Conservation (phyloP, 64 coral and sea anemone species). For the Montipora cactus region DNA sequence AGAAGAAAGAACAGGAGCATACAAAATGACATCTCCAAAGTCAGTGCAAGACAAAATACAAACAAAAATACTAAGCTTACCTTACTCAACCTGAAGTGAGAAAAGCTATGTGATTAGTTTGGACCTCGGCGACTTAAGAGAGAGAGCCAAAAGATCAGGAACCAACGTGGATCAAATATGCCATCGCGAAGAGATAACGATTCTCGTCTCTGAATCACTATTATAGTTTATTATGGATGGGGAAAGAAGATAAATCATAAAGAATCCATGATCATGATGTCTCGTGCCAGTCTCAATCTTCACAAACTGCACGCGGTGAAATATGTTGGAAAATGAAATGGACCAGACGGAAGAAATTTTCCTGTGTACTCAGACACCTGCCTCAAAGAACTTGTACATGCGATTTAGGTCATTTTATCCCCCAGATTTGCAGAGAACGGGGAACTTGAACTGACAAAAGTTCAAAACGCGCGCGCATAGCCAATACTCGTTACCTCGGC, state of each 20-base stretch:
- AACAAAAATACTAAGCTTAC: not conserved
- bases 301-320: too few relatives aligned
- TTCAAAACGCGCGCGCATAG: too few relatives aligned
- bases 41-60: slow-evolving; percentile 5
- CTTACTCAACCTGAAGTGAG: slow-evolving; percentile 6
- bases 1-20: not conserved
- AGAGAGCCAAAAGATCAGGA: not conserved
- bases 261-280: not conserved
- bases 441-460: too few relatives aligned
- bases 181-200: not conserved
- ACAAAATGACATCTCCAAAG: slow-evolving; percentile 26
- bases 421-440: too few relatives aligned
- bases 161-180: not conserved
- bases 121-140: not conserved
- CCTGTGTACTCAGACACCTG: too few relatives aligned
- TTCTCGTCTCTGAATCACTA: not conserved
- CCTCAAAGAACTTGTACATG: too few relatives aligned
- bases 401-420: too few relatives aligned
- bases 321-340: too few relatives aligned
- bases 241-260: not conserved
- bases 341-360: too few relatives aligned
- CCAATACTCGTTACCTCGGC: too few relatives aligned
- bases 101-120: not conserved
- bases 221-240: too few relatives aligned
- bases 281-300: too few relatives aligned